Percentiles rank a stretch among this genome's conserved stretches.
These are phyloP conservation scores for Chloroceryle aenea DNA, from an alignment of 2,113 vertebrate genomes.

Conservation along the genomic window DNA sequence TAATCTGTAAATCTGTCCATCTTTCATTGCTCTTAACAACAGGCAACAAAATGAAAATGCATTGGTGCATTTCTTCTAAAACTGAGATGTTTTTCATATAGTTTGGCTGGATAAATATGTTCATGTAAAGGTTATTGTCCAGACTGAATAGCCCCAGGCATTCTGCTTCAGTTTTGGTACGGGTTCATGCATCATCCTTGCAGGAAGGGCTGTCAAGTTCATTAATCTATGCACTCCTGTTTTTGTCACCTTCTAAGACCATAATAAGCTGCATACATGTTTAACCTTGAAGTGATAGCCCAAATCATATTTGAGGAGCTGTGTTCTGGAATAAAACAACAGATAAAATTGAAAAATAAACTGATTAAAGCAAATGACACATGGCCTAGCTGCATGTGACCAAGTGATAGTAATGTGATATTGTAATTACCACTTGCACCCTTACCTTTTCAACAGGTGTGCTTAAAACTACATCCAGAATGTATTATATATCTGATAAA, in stretches of 20 bases:
- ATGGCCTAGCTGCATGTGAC: background rate
- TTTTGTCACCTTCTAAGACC: background rate
- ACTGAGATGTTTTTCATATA: background rate
- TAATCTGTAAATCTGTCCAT: fast-evolving
- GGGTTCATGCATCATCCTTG: background rate
- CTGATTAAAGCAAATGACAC: background rate
- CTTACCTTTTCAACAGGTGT: background rate
- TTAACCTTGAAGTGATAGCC: background rate
- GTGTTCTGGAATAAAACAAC: background rate
- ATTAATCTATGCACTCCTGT: background rate
- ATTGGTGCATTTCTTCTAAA: background rate
- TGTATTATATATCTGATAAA: background rate
- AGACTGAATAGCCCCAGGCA: background rate
- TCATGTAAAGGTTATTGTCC: background rate
- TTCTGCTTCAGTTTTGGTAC: background rate
- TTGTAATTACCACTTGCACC: background rate
- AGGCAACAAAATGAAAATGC: background rate
- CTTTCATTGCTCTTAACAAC: background rate
- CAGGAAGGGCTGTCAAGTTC: background rate
- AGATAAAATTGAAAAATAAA: background rate
- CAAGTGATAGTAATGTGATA: background rate
- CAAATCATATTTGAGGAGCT: background rate
- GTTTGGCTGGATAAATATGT: background rate
- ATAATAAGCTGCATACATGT: background rate
- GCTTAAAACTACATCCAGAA: background rate